These are phyloP conservation scores for Fragum whitleyi DNA, from an alignment of 2,888 invertebrate species.

Conservation along the genomic window DNA sequence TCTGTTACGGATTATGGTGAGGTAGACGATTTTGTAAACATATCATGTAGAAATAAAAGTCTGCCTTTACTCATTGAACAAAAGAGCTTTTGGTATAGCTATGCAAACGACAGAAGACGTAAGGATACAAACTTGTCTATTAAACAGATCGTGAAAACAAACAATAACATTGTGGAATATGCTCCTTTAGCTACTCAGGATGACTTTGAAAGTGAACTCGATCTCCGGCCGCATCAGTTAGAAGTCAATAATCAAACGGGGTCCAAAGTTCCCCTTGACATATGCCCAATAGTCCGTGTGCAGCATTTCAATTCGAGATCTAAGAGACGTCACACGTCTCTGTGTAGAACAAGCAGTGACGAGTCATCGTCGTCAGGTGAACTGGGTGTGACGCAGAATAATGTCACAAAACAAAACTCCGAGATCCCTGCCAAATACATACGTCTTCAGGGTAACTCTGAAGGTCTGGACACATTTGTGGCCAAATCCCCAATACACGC, in stretches of 20 bases:
- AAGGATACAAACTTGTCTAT: constrained; percentile 10
- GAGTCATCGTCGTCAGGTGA: constrained; percentile 51
- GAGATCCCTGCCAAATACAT: constrained; percentile 49
- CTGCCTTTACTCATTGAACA: constrained; percentile 57
- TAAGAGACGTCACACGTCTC: constrained; percentile 58
- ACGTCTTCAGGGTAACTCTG: constrained; percentile 34
- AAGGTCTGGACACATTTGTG: background rate
- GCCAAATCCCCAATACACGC: constrained; percentile 1
- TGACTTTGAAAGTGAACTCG: constrained; percentile 40
- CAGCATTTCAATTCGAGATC: constrained; percentile 65
- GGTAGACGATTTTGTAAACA: constrained; percentile 43
- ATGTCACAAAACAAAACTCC: constrained; percentile 18
- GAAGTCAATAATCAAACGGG: constrained; percentile 50
- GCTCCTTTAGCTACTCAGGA: constrained; percentile 50
- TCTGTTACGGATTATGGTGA: constrained; percentile 61
- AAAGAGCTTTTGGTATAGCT: constrained; percentile 35
- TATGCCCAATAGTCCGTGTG: constrained; percentile 64
- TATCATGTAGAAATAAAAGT: constrained; percentile 60
- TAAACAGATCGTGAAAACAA: constrained; percentile 5
- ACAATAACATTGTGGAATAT: constrained; percentile 17
- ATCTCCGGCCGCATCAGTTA: constrained; percentile 36
- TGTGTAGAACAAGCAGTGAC: constrained; percentile 53
- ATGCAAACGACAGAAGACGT: constrained; percentile 39
- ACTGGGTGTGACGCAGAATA: constrained; percentile 7
- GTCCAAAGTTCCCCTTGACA: constrained; percentile 57